phyloP scores from a whole-genome alignment of 2,113 vertebrate genomes.

The Limnothrissa miodon region DNA sequence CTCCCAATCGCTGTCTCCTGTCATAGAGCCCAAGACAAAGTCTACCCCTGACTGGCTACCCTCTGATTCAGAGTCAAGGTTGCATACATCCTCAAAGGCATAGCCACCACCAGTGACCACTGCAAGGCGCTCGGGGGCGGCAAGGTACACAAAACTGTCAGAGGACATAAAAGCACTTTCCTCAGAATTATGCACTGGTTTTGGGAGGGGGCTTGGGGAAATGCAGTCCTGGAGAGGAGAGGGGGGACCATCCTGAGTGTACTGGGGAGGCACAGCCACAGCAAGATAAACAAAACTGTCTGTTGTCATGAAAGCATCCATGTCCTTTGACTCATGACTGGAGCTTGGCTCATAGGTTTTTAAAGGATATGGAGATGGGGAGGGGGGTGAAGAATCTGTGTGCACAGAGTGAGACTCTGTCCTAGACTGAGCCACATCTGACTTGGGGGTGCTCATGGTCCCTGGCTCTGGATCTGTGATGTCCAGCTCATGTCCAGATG shows the following conservation, averaged over 20 bases:
- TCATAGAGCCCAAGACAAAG: slow-evolving; percentile 70
- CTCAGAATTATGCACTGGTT: slow-evolving; percentile 57
- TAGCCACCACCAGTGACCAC: slow-evolving; percentile 59
- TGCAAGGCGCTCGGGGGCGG: slow-evolving; percentile 69
- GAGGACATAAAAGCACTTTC: slow-evolving; percentile 65
- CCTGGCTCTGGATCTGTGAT: slow-evolving; percentile 26
- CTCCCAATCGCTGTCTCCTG: slow-evolving; percentile 77
- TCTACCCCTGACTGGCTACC: slow-evolving; percentile 70
- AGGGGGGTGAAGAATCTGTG: slow-evolving; percentile 36
- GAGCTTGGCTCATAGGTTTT: slow-evolving; percentile 45
- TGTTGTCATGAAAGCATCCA: slow-evolving; percentile 66
- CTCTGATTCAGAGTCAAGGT: slow-evolving; percentile 72
- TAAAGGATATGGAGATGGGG: slow-evolving; percentile 43
- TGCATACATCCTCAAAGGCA: slow-evolving; percentile 63
- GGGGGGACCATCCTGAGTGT: slow-evolving; percentile 60
- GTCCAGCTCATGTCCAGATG: slow-evolving; percentile 28
- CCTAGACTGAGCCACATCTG: slow-evolving; percentile 31
- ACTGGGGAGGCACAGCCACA: slow-evolving; percentile 66
- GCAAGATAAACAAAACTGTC: slow-evolving; percentile 80
- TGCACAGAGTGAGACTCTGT: neutral
- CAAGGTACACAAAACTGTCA: slow-evolving; percentile 78
- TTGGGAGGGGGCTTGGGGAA: slow-evolving; percentile 69
- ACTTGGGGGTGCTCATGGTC: slow-evolving; percentile 55
- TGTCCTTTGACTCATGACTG: slow-evolving; percentile 54
- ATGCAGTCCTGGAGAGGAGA: slow-evolving; percentile 62